Conservation (phyloP, 2,113 vertebrate genomes). For the Gavia stellata region DNA sequence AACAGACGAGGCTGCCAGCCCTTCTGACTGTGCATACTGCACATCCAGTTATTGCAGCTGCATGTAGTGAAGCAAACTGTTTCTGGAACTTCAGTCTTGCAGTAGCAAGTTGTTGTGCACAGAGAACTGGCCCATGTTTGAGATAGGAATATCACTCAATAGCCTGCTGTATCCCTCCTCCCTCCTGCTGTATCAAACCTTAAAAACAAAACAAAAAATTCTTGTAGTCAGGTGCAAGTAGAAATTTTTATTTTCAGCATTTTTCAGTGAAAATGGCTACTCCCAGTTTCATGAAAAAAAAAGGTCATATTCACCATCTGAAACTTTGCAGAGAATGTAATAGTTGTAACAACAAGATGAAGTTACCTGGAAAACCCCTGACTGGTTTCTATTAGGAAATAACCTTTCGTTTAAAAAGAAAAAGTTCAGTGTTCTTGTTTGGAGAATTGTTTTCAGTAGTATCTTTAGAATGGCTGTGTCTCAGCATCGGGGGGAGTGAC, state of each 20-base stretch:
- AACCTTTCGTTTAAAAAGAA: conserved; percentile 59
- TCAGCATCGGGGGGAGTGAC: neutral
- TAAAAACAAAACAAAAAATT: conserved; percentile 1
- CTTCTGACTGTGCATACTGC: neutral
- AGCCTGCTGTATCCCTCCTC: neutral
- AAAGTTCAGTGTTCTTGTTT: conserved; percentile 43
- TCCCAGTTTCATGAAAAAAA: conserved; percentile 45
- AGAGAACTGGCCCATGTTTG: neutral
- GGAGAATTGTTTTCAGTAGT: conserved; percentile 44
- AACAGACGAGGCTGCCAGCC: neutral
- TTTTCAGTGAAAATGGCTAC: conserved; percentile 58
- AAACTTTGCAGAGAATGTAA: conserved; percentile 49
- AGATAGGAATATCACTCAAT: neutral
- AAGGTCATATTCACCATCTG: neutral
- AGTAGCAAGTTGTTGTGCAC: neutral
- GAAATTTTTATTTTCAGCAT: conserved; percentile 20
- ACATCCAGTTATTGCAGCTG: neutral
- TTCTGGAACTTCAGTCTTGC: neutral
- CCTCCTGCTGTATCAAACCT: neutral
- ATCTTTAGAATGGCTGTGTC: neutral
- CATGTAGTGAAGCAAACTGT: neutral
- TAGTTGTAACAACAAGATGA: neutral
- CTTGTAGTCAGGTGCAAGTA: neutral
- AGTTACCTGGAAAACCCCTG: conserved; percentile 64
- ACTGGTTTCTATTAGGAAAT: conserved; percentile 50